Base-by-base conservation (phyloP, 1,140 invertebrate genomes). In the Caenorhabditis latens region DNA sequence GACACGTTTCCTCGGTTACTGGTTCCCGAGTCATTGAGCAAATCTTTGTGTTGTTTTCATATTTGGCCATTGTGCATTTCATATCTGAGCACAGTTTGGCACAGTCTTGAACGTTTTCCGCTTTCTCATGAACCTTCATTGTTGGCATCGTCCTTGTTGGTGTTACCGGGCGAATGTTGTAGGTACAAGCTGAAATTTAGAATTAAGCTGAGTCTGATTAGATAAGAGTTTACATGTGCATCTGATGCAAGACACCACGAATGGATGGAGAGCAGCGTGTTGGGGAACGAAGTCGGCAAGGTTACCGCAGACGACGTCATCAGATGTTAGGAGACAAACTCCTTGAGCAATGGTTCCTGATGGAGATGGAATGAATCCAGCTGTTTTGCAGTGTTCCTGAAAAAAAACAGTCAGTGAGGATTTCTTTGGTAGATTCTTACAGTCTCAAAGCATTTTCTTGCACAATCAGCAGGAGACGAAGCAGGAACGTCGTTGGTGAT, bases 401-500 rank as follows among this genome's bases (percentile, higher is more conserved):
- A 91, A 89, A 75, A 46, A 53, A 88, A 24, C 8, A 57, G n/a
- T 89, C 55, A 11, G 13, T 88, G 19, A 50, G 43, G 24, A 67
- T 19, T 75, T 53, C 42, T 88, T 7, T 16, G 79, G 19, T 4
- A 75, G 24, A 8, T 53, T 16, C 58, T 87, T 83, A 92, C 89
- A 61, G 63, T 88, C 65, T 92, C 92, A 32, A 91, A 90, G 84
- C 91, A 92, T 88, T 92, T 92, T 48, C 89, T 84, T 4, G 91
- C 91, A 86, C 91, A 92, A 89, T 92, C 92, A 48, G 91, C 91
- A 42, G 91, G 90, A 11, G 90, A 88, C 19, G 87, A 89, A 8
- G 91, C 92, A 4, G 92, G 90, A 21, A 92, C 92, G 84, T 92
- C 91, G 86, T 92, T 92, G 42, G 91, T 92, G 32, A 92, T 87